Percentiles rank a stretch among this genome's conserved stretches.
phyloP scores from a whole-genome alignment of 2,113 vertebrate genomes.

The Murina feae region DNA sequence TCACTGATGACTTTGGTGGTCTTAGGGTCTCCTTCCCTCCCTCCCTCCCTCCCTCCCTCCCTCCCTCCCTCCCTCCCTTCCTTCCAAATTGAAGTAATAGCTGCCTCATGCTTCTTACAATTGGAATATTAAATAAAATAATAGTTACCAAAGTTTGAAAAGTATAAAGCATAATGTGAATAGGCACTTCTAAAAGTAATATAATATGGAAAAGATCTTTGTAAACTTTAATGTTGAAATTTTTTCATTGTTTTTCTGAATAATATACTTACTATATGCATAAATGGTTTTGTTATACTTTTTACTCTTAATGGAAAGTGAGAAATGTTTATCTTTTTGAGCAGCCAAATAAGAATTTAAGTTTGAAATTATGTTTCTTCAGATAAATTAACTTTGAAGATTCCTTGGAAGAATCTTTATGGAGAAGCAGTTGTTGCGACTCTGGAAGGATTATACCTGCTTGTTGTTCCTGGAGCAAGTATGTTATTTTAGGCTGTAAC shows the following conservation, averaged over 20 bases:
- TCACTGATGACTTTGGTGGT: background rate
- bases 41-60: too few species aligned
- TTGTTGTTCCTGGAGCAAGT: constrained; percentile 97
- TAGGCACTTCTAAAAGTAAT: background rate
- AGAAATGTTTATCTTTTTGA: constrained; percentile 26
- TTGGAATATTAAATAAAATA: constrained; percentile 26
- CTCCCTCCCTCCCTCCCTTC: too few species aligned
- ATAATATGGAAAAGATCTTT: background rate
- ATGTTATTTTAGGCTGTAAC: constrained; percentile 71
- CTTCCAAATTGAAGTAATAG: background rate
- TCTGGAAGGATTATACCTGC: constrained; percentile 93
- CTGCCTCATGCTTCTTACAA: background rate
- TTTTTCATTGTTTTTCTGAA: background rate
- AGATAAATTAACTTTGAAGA: constrained; percentile 97
- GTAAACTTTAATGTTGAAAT: background rate
- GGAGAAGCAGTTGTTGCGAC: constrained; percentile 95
- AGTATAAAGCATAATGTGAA: background rate
- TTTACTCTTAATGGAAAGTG: background rate
- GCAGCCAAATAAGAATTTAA: constrained; percentile 22
- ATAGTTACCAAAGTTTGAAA: constrained; percentile 13
- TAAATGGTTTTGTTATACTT: background rate
- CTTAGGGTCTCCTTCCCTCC: background rate
- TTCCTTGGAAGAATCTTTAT: constrained; percentile 99
- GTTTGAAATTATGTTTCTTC: constrained; percentile 69
- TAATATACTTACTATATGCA: background rate